Evolutionary conservation across 2,797 vertebrate species (phyloP), one percentile per base, ranked within the genome.

Genomic region (Parambassis ranga): DNA sequence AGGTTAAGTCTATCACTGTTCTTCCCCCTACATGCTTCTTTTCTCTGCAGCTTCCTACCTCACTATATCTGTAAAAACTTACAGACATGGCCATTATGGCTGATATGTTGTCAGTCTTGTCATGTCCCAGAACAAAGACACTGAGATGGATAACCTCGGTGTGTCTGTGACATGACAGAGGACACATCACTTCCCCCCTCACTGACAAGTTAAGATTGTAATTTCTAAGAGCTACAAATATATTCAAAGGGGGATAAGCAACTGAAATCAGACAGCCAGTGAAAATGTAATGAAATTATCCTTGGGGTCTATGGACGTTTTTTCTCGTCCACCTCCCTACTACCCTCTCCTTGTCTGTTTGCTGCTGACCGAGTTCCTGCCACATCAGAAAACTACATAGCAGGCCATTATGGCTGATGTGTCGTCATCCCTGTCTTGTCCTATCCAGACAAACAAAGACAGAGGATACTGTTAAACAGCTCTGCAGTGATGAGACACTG

Each of bases 111-210:
- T 89, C 89, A 50, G 87, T 87, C 78, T 85, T 91, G 90, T 95
- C 88, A 91, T 90, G 90, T 90, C 89, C 76, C 83, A 75, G 72
- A 82, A 94, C 92, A 92, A 94, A 91, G 74, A 60, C 88, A 84
- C 89, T 89, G 92, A 92, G 95, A 98, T 93, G 92, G 95, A 98
- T 89, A 92, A 70, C 65, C 89, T 36, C 14, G 8, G 22, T 26
- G 22, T 51, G 36, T 30, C 38, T 59, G 48, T 49, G 55, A 52
- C 2, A 6, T n/a, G n/a, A n/a, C n/a, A n/a, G n/a, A 38, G 49
- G 20, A 28, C 42, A 53, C 32, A 14, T 55, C 41, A 16, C 35
- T 10, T 6, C 43, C 37, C 8, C 60, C 49, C 22, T 33, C 38
- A 30, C 33, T 14, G 26, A 15, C 20, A 10, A n/a, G 14, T 14